Evolutionary conservation across 2,888 invertebrate species (phyloP).

Genomic region (Halictus quadricinctus): DNA sequence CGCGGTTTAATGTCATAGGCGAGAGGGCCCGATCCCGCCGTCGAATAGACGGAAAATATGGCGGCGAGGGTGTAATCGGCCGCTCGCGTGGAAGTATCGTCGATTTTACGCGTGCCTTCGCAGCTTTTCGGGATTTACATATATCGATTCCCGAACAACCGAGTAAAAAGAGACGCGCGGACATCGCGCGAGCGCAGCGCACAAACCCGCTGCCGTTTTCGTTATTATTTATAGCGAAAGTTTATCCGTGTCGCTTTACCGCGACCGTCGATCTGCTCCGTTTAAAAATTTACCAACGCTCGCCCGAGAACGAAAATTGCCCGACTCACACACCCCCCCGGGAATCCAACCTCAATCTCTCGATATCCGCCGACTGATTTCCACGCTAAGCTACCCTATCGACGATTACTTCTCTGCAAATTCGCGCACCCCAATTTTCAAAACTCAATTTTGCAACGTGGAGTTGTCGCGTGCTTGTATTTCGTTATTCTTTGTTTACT

Average conservation of each 20-base stretch:
- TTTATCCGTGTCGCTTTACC: conserved; percentile 7
- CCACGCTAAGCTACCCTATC: background rate
- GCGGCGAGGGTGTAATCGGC: conserved; percentile 26
- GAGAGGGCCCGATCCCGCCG: conserved; percentile 36
- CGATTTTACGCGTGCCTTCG: conserved; percentile 38
- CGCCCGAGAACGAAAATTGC: background rate
- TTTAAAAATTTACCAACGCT: background rate
- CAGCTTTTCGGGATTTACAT: conserved; percentile 38
- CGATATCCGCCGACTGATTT: conserved; percentile 5
- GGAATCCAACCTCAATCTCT: background rate
- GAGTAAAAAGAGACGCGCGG: background rate
- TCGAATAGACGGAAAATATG: conserved; percentile 62
- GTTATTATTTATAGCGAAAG: conserved; percentile 4
- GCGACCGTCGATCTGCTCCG: background rate
- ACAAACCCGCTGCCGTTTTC: background rate
- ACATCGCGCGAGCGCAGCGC: background rate
- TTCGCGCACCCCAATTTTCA: background rate
- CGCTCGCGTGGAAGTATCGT: conserved; percentile 6
- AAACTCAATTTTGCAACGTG: background rate
- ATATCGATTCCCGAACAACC: background rate
- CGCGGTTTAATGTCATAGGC: conserved; percentile 71
- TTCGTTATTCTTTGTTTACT: too few relatives aligned
- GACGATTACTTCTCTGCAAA: background rate
- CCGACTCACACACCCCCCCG: background rate
- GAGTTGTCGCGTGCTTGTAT: background rate